phyloP scores from a whole-genome alignment of 2,113 vertebrate species.

The Miniopterus natalensis region DNA sequence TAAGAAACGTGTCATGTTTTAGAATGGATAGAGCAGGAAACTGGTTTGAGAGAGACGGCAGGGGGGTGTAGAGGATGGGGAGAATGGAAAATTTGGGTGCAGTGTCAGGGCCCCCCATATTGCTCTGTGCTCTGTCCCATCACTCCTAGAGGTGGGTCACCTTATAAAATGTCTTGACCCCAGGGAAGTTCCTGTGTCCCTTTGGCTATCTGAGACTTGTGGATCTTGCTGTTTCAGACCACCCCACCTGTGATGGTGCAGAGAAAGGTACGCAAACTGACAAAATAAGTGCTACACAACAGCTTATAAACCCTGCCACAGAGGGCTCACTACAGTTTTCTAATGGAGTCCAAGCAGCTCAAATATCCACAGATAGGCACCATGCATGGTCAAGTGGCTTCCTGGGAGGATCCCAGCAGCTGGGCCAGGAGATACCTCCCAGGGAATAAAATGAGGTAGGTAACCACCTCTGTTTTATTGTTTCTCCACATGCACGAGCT shows the following conservation, averaged over 20 bases:
- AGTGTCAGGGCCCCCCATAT: not conserved
- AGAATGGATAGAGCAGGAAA: not conserved
- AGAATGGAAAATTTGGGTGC: not conserved
- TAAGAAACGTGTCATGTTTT: conserved; percentile 27
- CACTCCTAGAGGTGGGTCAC: not conserved
- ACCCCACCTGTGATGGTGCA: not conserved
- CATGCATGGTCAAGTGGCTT: not conserved
- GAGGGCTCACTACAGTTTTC: not conserved
- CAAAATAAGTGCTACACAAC: not conserved
- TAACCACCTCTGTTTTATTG: not conserved
- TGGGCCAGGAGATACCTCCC: not conserved
- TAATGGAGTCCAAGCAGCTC: not conserved
- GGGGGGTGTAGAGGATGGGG: not conserved
- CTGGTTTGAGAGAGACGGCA: not conserved
- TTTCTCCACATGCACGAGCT: not conserved
- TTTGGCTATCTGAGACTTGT: not conserved
- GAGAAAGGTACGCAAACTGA: not conserved
- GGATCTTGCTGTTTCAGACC: not conserved
- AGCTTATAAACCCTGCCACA: not conserved
- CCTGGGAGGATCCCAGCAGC: not conserved
- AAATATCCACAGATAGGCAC: not conserved
- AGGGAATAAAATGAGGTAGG: not conserved
- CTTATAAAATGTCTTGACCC: not conserved
- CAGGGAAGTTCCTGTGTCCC: not conserved
- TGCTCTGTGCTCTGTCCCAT: not conserved